Base-by-base conservation (phyloP, 2,888 invertebrate species). In the Baccha elongata region DNA sequence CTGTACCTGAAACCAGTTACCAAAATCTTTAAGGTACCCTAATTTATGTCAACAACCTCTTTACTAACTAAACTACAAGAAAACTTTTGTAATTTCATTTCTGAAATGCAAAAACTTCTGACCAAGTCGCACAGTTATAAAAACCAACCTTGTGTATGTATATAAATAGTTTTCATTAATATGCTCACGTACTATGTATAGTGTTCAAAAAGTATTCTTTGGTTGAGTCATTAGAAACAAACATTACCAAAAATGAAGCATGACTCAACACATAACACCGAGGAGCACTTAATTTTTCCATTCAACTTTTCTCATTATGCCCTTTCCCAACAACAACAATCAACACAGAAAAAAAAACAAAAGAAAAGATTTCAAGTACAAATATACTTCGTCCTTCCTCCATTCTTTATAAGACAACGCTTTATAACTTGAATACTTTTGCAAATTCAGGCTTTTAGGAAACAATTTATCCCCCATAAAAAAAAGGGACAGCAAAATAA, bases 231-330 rank as follows among this genome's bases (percentile, higher is more conserved):
- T n/a, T 32, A 32, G 1, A 1, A 32, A 32, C 29, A 32, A 32
- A 32, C 29, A 32, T 1, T 8, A 7, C 29, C 29, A 32, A 32
- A n/a, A 7, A 32, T 7, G 8, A 32, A 32, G 29, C 29, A 32
- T 32, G 29, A 32, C 29, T 32, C 29, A 32, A 32, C 29, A 32
- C 29, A 7, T 32, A 8, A 32, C 29, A 32, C 29, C 10, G 23
- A 17, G 23, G 40, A 44, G 19, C 44, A 44, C 44, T 40, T 13
- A 40, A 13, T 40, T 13, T 40, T 8, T 40, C 6, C 60, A 29
- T 44, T 42, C 17, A 60, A 60, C 60, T 60, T 60, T 60, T 60
- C 60, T 60, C 60, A 60, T 60, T 60, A 60, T n/a, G n/a, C 44
- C 29, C 44, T 60, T 44, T 17, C 13, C 8, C 0, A 40, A 23